These are phyloP conservation scores for Perithous albicinctus DNA, from an alignment of 2,888 invertebrate genomes.

Conservation along the genomic window DNA sequence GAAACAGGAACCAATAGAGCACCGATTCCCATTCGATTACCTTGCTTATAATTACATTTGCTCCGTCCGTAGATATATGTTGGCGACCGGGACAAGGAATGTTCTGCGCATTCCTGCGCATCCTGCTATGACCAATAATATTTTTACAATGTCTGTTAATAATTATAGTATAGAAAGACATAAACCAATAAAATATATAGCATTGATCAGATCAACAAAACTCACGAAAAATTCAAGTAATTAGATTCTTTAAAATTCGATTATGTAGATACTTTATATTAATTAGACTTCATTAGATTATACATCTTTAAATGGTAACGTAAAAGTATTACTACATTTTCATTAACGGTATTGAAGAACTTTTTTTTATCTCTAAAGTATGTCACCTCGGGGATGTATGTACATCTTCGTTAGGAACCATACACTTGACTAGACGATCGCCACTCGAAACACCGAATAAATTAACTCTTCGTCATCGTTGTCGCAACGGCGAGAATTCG, in stretches of 20 bases:
- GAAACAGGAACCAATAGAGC: slow-evolving; percentile 56
- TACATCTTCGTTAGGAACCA: neutral
- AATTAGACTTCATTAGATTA: neutral
- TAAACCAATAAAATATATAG: neutral
- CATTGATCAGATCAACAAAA: neutral
- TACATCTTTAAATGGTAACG: neutral
- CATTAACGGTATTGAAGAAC: neutral
- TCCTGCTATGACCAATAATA: too few relatives aligned
- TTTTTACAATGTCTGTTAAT: too few relatives aligned
- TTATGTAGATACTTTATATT: too few relatives aligned
- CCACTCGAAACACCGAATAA: slow-evolving; percentile 12
- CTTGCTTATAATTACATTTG: slow-evolving; percentile 36
- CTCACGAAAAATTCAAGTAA: neutral
- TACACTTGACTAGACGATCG: neutral
- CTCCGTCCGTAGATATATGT: neutral
- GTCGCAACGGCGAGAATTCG: slow-evolving; percentile 1
- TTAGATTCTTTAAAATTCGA: neutral
- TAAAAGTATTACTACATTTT: neutral
- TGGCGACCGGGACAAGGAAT: too few relatives aligned
- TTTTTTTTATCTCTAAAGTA: neutral
- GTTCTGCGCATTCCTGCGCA: too few relatives aligned
- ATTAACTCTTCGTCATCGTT: slow-evolving; percentile 10
- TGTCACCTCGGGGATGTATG: neutral
- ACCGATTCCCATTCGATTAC: slow-evolving; percentile 57
- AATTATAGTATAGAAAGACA: neutral